Base-by-base conservation (phyloP, 2,113 vertebrate species). In the Psettodes erumei region DNA sequence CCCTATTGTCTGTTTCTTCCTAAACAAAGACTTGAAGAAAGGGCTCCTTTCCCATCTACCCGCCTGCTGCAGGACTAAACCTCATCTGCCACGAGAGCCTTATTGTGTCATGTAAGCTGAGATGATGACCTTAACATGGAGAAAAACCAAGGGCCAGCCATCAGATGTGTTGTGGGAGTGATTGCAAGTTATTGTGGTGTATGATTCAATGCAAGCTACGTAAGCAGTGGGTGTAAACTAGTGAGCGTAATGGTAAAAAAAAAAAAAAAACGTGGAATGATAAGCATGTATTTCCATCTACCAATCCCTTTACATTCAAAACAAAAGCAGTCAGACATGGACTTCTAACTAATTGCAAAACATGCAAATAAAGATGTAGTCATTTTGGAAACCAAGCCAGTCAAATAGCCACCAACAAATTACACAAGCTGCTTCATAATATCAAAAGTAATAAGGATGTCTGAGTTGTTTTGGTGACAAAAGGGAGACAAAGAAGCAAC, bases 11-110 rank as follows among this genome's bases (percentile, higher is more conserved):
- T 97, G 96, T 93, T 96, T 96, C 92, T 94, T 97, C 92, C 94
- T 96, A 79, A 97, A 97, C 93, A 96, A 96, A 92, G 96, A 97
- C 93, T 95, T 97, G 88, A 96, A 96, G 93, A 96, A 96, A 93
- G 95, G 95, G 87, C 94, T 97, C 83, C 92, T 95, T 92, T 94
- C 95, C 91, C 94, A 95, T 38, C 90, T 96, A 83, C 95, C 95
- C 82, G 94, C 95, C 77, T 95, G 95, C 93, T 97, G 96, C 93
- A 95, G 96, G 92, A 95, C 95, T 94, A 96, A 93, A 94, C 94
- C 95, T 91, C 94, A 95, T 75, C 92, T 94, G 88, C 95, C 96
- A 90, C 94, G 93, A 91, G 96, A 97, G 95, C 96, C 95, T 95
- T 97, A 96, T 88, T 96, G 95, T 90, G 95, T 97, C 85, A 96